Evolutionary conservation across 2,888 invertebrate genomes (phyloP).

Genomic region (Clivina fossor): DNA sequence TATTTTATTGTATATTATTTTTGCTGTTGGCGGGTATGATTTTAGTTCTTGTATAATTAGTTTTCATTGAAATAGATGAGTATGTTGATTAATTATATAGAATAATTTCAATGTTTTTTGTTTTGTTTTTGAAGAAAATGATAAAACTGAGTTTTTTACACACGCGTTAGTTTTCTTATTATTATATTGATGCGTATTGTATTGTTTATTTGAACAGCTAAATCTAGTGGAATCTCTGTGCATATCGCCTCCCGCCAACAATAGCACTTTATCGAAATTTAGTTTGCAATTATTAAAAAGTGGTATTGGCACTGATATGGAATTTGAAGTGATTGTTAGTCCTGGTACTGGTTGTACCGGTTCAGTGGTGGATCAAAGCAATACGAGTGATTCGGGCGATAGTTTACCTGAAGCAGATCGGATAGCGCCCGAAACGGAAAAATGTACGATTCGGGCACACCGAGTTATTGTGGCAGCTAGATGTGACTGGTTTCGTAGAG

Average conservation of each 20-base stretch:
- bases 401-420: constrained; percentile 5
- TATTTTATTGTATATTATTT: too few relatives aligned
- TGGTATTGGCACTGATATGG: constrained; percentile 63
- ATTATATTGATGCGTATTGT: too few relatives aligned
- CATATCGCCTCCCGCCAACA: constrained; percentile 59
- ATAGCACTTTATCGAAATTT: constrained; percentile 60
- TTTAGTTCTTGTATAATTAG: too few relatives aligned
- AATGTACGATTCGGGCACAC: constrained; percentile 59
- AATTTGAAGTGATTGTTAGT: constrained; percentile 59
- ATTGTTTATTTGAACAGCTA: constrained; percentile 49
- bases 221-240: constrained; percentile 65
- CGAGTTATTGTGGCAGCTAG: constrained; percentile 67
- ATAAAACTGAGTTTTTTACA: too few relatives aligned
- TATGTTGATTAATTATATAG: too few relatives aligned
- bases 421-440: constrained; percentile 41
- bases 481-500: constrained; percentile 71
- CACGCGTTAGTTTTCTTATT: too few relatives aligned
- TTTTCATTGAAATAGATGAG: too few relatives aligned
- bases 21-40: too few relatives aligned
- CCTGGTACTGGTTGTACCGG: not conserved
- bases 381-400: constrained; percentile 24
- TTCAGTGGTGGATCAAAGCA: constrained; percentile 19
- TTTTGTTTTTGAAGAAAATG: too few relatives aligned
- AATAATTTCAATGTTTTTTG: too few relatives aligned
- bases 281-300: constrained; percentile 61